Evolutionary conservation across 2,888 invertebrate genomes (phyloP).

Genomic region (Perizoma affinitatum): DNA sequence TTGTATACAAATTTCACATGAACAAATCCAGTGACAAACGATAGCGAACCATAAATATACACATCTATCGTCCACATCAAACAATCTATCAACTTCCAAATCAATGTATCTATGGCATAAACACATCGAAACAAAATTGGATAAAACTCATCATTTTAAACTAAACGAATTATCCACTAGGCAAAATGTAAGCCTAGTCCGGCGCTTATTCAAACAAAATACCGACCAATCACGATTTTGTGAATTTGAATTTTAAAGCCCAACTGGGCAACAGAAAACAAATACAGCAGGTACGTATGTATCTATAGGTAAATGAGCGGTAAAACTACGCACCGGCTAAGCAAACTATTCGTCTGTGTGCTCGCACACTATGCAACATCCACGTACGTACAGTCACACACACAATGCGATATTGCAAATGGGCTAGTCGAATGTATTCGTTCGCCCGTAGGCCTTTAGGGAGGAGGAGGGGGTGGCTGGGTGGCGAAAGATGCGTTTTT

Average conservation of each 20-base stretch:
- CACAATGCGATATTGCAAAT: conserved; percentile 82
- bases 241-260: conserved; percentile 83
- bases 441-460: conserved; percentile 70
- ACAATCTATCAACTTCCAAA: conserved; percentile 47
- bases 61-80: conserved; percentile 41
- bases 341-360: conserved; percentile 65
- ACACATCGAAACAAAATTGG: conserved; percentile 64
- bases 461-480: conserved; percentile 54
- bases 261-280: conserved; percentile 72
- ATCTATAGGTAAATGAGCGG: conserved; percentile 51
- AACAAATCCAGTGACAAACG: too few relatives aligned
- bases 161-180: conserved; percentile 75
- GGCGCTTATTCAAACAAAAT: conserved; percentile 80
- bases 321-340: conserved; percentile 81
- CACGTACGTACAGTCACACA: conserved; percentile 66
- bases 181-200: conserved; percentile 66
- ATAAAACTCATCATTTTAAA: conserved; percentile 75
- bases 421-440: conserved; percentile 83
- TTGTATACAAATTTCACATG: not conserved
- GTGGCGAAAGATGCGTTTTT: conserved; percentile 80
- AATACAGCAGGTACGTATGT: conserved; percentile 66
- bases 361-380: conserved; percentile 47
- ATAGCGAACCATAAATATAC: conserved; percentile 30
- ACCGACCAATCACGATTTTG: conserved; percentile 82
- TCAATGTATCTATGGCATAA: conserved; percentile 51